A percentile compares a stretch with the other conserved stretches of the same genome.
phyloP scores from a whole-genome alignment of 2,113 vertebrate species.

The Zingel zingel region DNA sequence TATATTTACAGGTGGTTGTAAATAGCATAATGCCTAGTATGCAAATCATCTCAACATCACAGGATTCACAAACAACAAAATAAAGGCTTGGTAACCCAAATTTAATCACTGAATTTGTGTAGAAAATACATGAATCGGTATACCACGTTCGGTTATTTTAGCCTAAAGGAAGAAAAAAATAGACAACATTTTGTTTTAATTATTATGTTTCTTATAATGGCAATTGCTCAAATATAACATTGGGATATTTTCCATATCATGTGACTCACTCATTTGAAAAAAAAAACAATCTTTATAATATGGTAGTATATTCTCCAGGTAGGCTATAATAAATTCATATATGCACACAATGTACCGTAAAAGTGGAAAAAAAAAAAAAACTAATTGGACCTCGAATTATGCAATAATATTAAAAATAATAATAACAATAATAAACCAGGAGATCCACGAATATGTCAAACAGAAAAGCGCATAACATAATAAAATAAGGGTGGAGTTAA shows the following conservation, averaged over 20 bases:
- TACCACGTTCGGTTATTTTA: not conserved
- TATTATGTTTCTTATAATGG: conserved; percentile 12
- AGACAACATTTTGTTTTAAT: conserved; percentile 22
- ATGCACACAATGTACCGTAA: conserved; percentile 20
- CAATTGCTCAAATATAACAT: not conserved
- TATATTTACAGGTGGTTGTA: conserved; percentile 18
- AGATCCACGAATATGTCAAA: not conserved
- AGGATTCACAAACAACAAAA: not conserved
- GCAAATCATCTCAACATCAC: conserved; percentile 7
- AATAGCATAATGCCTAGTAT: conserved; percentile 1
- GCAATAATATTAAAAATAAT: not conserved
- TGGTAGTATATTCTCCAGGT: conserved; percentile 9
- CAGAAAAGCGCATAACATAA: not conserved
- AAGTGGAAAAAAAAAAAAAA: not conserved
- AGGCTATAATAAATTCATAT: conserved; percentile 16
- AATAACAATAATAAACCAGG: not conserved
- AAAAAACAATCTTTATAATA: conserved; percentile 5
- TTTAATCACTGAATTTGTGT: not conserved
- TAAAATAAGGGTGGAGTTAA: not conserved
- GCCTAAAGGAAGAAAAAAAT: not conserved
- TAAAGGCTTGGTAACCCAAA: not conserved
- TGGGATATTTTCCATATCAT: conserved; percentile 8
- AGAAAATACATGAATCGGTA: not conserved
- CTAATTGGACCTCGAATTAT: not conserved
- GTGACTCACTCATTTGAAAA: not conserved